Conservation (phyloP, 2,113 vertebrate species). For the Colinus virginianus region DNA sequence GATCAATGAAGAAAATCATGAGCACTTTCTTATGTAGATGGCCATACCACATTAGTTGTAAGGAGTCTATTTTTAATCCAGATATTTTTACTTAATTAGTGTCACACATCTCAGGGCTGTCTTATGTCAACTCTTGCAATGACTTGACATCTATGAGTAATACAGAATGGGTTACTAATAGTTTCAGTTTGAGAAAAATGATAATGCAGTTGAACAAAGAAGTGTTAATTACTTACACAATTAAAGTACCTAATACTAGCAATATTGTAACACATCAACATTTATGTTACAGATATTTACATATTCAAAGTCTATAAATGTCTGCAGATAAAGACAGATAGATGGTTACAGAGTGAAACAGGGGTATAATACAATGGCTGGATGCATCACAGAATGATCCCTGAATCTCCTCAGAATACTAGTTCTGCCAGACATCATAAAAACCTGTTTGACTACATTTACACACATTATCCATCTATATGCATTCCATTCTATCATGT, state of each 20-base stretch:
- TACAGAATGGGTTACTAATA: constrained; percentile 48
- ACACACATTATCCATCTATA: background rate
- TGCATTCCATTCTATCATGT: accelerated
- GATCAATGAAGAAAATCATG: constrained; percentile 69
- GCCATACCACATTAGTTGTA: constrained; percentile 75
- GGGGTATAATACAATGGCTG: accelerated
- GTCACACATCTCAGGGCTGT: constrained; percentile 62
- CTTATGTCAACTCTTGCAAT: constrained; percentile 62
- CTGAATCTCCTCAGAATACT: background rate
- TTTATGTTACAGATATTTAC: constrained; percentile 35
- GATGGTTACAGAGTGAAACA: background rate
- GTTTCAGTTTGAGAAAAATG: constrained; percentile 65
- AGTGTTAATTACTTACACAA: constrained; percentile 75
- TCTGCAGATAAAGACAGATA: background rate
- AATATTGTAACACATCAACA: background rate
- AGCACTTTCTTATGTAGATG: constrained; percentile 57
- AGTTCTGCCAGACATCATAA: accelerated
- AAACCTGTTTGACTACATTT: background rate
- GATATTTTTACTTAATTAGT: constrained; percentile 78
- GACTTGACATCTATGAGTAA: constrained; percentile 1
- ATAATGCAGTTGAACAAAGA: constrained; percentile 58
- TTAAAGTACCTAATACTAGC: constrained; percentile 40
- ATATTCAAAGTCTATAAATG: background rate
- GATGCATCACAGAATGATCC: background rate
- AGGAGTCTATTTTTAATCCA: constrained; percentile 68